Base-by-base conservation (phyloP, 1,140 invertebrate species). In the Lepidurus arcticus region DNA sequence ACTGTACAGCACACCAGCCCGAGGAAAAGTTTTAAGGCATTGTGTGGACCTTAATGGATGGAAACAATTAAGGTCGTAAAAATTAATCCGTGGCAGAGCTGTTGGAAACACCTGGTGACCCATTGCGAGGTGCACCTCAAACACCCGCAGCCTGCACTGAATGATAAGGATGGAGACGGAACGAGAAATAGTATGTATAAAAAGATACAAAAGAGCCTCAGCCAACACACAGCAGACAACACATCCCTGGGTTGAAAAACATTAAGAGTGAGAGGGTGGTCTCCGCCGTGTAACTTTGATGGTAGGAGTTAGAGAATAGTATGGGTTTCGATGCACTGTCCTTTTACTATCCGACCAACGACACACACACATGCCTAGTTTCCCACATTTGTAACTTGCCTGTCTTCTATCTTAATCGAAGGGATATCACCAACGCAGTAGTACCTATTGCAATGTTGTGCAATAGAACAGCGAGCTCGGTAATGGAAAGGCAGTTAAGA, bases 21-120 rank as follows among this genome's bases (percentile, higher is more conserved):
- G n/a, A 65, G 21, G 53, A 65, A 65, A 65, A 65, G 53, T 65
- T 65, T 65, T 9, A 7, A 9, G 53, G 53, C 21, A 65, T 65
- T 65, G 53, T 65, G 53, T 65, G 53, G 34, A 65, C 53, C 53
- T 65, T 65, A 65, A 65, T 65, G 53, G 53, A 65, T 65, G 53
- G 53, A 65, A 65, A 65, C 53, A 65, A 65, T 65, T 65, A 65
- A 65, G 53, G 53, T 65, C 53, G 53, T 65, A 65, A 65, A 65
- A 65, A 65, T 65, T 65, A 65, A 65, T 65, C 53, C 21, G 53
- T 16, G 53, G 53, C 53, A 65, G 21, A 65, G 53, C 21, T 65
- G 53, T 65, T 65, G 21, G 53, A 65, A 65, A 65, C 53, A 65
- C 53, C 53, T 65, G 53, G 53, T 65, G 16, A 65, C 53, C 53